Evolutionary conservation across 53 echinoderm and acorn worm species (phyloP).

Genomic region (Arbacia lixula): DNA sequence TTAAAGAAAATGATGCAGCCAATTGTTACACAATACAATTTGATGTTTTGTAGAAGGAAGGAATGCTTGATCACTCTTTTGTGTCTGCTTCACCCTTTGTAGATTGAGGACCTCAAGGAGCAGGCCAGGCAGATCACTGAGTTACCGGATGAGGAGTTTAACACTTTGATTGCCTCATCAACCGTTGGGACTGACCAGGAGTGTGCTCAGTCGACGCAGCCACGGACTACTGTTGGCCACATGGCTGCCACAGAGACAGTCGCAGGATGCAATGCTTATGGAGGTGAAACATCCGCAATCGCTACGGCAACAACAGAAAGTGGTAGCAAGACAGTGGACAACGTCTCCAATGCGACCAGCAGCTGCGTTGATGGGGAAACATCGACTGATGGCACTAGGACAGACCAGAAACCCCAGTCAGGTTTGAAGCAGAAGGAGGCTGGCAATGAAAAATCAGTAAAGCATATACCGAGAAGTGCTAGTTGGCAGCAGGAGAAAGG

Average conservation of each 20-base stretch:
- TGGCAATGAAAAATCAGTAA: conserved; percentile 1
- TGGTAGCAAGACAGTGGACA: too few relatives aligned
- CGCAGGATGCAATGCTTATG: conserved; percentile 13
- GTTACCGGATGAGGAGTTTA: conserved; percentile 46
- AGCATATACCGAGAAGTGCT: background rate
- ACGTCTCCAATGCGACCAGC: too few relatives aligned
- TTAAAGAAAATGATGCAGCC: too few relatives aligned
- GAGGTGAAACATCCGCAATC: background rate
- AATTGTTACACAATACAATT: background rate
- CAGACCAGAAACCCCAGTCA: too few relatives aligned
- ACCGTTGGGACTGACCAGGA: too few relatives aligned
- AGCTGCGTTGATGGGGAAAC: too few relatives aligned
- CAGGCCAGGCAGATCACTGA: conserved; percentile 32
- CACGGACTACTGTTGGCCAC: conserved; percentile 33
- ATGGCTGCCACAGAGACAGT: conserved; percentile 44
- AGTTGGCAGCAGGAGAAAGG: background rate
- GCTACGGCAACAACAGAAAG: conserved; percentile 9
- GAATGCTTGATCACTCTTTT: too few relatives aligned
- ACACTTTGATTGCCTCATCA: conserved; percentile 3
- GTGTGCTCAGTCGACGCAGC: background rate
- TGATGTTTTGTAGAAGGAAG: background rate
- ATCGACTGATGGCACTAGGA: too few relatives aligned
- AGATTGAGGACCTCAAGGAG: conserved; percentile 46
- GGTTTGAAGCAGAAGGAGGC: background rate
- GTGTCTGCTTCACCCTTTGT: too few relatives aligned